phyloP scores from a whole-genome alignment of 2,888 invertebrate species.

The Periphyllus acericola region DNA sequence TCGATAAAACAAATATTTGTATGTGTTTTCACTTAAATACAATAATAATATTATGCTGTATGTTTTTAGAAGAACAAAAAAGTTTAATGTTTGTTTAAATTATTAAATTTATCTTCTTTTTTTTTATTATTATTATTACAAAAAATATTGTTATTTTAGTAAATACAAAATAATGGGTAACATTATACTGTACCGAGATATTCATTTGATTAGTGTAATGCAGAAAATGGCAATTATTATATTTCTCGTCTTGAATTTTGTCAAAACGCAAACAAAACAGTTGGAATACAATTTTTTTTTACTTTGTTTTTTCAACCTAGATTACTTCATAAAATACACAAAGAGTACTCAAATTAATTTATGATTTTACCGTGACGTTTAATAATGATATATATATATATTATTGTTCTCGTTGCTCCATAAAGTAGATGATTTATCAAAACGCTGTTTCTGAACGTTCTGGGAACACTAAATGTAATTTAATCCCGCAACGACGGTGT shows the following conservation, averaged over 20 bases:
- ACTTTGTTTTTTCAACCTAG: constrained; percentile 4
- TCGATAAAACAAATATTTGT: constrained; percentile 45
- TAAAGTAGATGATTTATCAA: too few species aligned
- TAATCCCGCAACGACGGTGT: neutral
- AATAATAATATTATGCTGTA: constrained; percentile 5
- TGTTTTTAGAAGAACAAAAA: constrained; percentile 12
- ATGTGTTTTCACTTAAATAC: constrained; percentile 8
- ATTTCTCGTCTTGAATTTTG: neutral
- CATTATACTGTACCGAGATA: neutral
- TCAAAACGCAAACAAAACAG: neutral
- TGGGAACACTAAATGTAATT: neutral
- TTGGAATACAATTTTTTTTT: neutral
- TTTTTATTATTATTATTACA: neutral
- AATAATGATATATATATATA: neutral
- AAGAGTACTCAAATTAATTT: constrained; percentile 12
- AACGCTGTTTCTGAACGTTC: neutral
- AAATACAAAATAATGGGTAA: constrained; percentile 26
- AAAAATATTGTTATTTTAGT: constrained; percentile 10
- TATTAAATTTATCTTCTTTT: constrained; percentile 14
- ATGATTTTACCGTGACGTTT: neutral
- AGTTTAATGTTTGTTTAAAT: constrained; percentile 36
- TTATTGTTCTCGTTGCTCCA: neutral
- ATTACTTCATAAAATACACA: constrained; percentile 8
- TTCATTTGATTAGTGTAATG: constrained; percentile 36
- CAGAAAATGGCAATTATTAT: constrained; percentile 20